These are phyloP conservation scores for Idaea biselata DNA, from an alignment of 2,888 invertebrate species.

Conservation along the genomic window DNA sequence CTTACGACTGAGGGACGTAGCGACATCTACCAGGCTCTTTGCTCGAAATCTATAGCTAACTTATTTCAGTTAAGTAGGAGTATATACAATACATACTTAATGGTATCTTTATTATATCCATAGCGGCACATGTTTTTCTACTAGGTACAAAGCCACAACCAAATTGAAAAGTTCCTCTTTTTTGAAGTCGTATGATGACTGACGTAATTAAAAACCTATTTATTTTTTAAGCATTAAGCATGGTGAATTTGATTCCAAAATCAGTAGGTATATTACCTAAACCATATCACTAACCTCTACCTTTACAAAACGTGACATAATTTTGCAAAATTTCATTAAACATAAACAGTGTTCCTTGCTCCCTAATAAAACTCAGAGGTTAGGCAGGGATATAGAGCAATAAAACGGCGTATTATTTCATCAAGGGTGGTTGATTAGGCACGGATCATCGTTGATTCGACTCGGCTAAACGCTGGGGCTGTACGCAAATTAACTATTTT, in stretches of 20 bases:
- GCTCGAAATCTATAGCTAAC: too few species aligned
- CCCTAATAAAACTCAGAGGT: constrained; percentile 18
- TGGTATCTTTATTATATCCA: too few species aligned
- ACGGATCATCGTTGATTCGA: constrained; percentile 55
- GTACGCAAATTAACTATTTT: constrained; percentile 15
- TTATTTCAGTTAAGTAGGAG: too few species aligned
- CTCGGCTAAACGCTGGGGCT: constrained; percentile 41
- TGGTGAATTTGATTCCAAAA: background rate
- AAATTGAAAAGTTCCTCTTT: too few species aligned
- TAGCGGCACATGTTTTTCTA: background rate
- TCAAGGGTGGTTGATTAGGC: constrained; percentile 50
- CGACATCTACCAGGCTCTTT: too few species aligned
- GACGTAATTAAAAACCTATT: too few species aligned
- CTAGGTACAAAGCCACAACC: background rate
- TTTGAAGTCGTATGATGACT: too few species aligned
- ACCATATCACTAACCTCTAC: background rate
- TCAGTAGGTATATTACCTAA: background rate
- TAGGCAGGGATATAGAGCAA: constrained; percentile 22
- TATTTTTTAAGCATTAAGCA: background rate
- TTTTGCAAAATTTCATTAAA: background rate
- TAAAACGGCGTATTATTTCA: constrained; percentile 27
- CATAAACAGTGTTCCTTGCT: background rate
- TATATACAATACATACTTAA: too few species aligned
- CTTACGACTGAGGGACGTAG: too few species aligned
- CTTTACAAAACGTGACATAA: background rate